Percentiles rank a stretch among this genome's conserved stretches.
These are phyloP conservation scores for Drosophila hydei DNA, from an alignment of 1,140 invertebrate genomes.

Conservation along the genomic window DNA sequence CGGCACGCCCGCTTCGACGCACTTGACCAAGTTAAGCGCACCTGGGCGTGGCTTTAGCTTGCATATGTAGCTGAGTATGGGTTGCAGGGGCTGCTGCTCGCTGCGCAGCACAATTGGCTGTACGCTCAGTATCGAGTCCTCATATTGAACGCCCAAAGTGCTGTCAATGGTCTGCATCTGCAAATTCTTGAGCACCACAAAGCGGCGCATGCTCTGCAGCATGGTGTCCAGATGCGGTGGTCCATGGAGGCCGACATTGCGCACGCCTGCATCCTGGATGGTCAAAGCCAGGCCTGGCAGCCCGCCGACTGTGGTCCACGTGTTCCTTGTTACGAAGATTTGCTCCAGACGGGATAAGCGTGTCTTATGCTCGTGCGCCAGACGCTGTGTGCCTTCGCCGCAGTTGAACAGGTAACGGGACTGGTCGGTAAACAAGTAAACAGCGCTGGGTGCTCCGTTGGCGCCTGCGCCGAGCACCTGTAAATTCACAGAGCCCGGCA, in stretches of 20 bases:
- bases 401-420: constrained; percentile 96
- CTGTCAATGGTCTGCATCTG: constrained; percentile 78
- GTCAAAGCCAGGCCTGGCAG: constrained; percentile 92
- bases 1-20: constrained; percentile 91
- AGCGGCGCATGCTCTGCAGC: constrained; percentile 88
- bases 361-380: constrained; percentile 94
- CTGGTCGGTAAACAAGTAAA: constrained; percentile 92
- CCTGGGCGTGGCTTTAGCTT: constrained; percentile 88
- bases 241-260: constrained; percentile 92
- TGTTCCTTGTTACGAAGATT: constrained; percentile 93
- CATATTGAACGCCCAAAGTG: constrained; percentile 48
- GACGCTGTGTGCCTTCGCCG: constrained; percentile 94
- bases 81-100: constrained; percentile 27
- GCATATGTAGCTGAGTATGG: constrained; percentile 85
- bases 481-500: constrained; percentile 88
- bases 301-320: constrained; percentile 93
- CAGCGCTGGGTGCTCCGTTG: constrained; percentile 88
- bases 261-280: constrained; percentile 92
- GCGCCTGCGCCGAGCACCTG: constrained; percentile 92
- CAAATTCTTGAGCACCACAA: constrained; percentile 89
- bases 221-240: constrained; percentile 89
- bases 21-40: constrained; percentile 90
- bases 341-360: constrained; percentile 92
- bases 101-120: constrained; percentile 62
- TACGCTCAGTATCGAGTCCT: constrained; percentile 72